Base-by-base conservation (phyloP, 2,113 vertebrate species). In the Syngnathus typhle region DNA sequence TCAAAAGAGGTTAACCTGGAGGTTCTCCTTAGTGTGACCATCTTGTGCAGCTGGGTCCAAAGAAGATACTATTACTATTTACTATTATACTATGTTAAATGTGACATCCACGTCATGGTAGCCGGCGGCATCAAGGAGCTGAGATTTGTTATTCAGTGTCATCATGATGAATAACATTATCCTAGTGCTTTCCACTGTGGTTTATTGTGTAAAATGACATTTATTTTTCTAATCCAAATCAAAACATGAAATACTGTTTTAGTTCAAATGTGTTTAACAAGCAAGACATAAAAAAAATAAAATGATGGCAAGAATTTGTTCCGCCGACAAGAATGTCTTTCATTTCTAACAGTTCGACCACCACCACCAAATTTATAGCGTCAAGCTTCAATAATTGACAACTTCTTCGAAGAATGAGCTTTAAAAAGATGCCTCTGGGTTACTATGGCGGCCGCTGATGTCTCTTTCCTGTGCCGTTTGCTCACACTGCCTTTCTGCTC, bases 381-480 rank as follows among this genome's bases (percentile, higher is more conserved):
- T 59, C 56, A 37, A 36, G 44, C 15, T 6, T 59, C 15, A 37
- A 59, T 37, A 16, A 59, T 36, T 27, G 12, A 36, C 13, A 16
- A 16, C 36, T 38, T 41, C n/a, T 60, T 41, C 5, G 11, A 8
- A 44, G 21, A 23, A 21, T 21, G 11, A 5, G 11, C 27, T 16
- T 61, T 23, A 6, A 23, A 59, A 39, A 61, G 60, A 61, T 7
- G 38, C 19, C 60, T 61, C 13, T 23, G 3, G 58, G 75, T 60
- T 55, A 19, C 47, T 65, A 54, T 52, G 43, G 32, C 18, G 64
- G 60, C 36, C 81, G 82, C 39, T 82, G 82, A 82, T 80, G 82
- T 79, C 83, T 85, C 82, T 85, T 77, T 87, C 80, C 67, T 65
- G 75, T 58, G 66, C 68, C 37, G 64, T 79, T 84, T 82, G 70